These are phyloP conservation scores for Pardalotus punctatus DNA, from an alignment of 2,113 vertebrate genomes.

Conservation along the genomic window DNA sequence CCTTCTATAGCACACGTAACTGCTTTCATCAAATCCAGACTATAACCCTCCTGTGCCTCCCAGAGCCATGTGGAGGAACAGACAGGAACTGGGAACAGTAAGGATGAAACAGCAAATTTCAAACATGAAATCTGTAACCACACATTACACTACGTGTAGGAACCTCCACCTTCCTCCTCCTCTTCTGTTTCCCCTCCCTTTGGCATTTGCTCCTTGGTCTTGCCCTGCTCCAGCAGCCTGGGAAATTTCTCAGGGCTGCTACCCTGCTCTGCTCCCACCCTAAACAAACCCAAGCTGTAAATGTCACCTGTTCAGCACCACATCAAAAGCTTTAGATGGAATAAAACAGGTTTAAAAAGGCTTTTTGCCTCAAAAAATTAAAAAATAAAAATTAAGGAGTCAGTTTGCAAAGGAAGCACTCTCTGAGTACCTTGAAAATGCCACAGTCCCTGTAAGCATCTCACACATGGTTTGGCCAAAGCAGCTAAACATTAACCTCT, in stretches of 20 bases:
- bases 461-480: not conserved
- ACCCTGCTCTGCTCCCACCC: not conserved
- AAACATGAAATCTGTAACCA: not conserved
- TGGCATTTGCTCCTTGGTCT: fast-evolving
- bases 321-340: not conserved
- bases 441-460: not conserved
- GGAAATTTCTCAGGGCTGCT: not conserved
- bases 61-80: not conserved
- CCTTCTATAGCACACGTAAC: fast-evolving
- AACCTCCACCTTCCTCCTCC: not conserved
- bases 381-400: not conserved
- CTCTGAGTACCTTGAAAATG: not conserved
- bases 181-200: not conserved
- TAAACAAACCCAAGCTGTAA: not conserved
- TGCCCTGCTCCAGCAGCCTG: not conserved
- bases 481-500: not conserved
- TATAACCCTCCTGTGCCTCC: fast-evolving
- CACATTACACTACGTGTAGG: too few species aligned
- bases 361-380: not conserved
- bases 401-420: not conserved
- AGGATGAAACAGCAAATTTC: not conserved
- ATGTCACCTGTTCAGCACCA: not conserved
- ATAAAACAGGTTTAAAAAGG: not conserved
- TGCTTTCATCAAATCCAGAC: not conserved
- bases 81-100: not conserved